Evolutionary conservation across 2,888 invertebrate genomes (phyloP), one percentile per base, ranked within the genome.

Genomic region (Girardia tigrina): DNA sequence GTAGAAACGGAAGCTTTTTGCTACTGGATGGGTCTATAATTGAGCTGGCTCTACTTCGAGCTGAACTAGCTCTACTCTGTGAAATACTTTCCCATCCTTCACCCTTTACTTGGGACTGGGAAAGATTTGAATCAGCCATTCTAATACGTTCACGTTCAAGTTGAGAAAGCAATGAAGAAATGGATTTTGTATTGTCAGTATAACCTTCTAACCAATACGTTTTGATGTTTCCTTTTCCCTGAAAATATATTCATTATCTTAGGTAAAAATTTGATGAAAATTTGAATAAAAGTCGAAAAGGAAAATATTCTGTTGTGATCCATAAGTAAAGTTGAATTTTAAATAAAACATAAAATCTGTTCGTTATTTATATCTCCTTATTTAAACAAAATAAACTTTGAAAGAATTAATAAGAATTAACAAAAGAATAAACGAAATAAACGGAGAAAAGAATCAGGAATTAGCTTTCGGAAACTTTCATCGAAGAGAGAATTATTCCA

Each of bases 181-280:
- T 29, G 20, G 26, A 26, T 28, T 20, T 20, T 8, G 20, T 6
- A 28, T 23, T 27, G 28, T 72, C 23, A 0, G 26, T 73, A 42
- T 72, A 76, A 4, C 79, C 79, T 23, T 78, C 74, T 36, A 81
- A 74, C 80, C 81, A 81, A 76, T 80, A 81, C 0, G 81, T 81
- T 72, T 79, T 78, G 80, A 81, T 81, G 0, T 77, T 78, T 16
- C 81, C 81, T 78, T 81, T 81, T 27, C 81, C 81, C 81, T 81
- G 16, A 16, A 36, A 36, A 36, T n/a, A n/a, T n/a, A n/a, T n/a
- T n/a, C n/a, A n/a, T n/a, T n/a, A n/a, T n/a, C n/a, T n/a, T n/a
- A n/a, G n/a, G n/a, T n/a, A n/a, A n/a, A n/a, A n/a, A n/a, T n/a
- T 36, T 36, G 16, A 36, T 12, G 36, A 36, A n/a, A n/a, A n/a